Evolutionary conservation across 1,140 invertebrate species (phyloP).

Genomic region (Dendrolimus kikuchii): DNA sequence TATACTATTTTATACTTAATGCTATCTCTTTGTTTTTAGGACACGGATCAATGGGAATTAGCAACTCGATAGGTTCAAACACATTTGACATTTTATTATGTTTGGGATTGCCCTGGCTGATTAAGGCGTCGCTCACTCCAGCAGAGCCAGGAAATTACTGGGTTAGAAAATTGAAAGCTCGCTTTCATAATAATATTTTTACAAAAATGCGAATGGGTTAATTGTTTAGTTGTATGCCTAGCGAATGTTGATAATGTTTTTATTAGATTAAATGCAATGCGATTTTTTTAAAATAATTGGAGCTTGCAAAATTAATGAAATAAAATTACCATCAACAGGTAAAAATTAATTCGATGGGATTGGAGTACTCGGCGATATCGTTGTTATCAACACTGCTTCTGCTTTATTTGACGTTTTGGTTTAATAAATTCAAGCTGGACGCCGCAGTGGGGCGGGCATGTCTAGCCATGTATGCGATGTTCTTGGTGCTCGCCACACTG

Average conservation of each 20-base stretch:
- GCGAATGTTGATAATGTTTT: conserved; percentile 5
- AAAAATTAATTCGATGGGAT: conserved; percentile 83
- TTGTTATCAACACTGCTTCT: conserved; percentile 86
- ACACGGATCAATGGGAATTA: conserved; percentile 91
- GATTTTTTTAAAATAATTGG: conserved; percentile 2
- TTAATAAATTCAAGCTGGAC: conserved; percentile 88
- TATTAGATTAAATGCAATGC: conserved; percentile 3
- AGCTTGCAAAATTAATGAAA: neutral
- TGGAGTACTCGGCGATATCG: conserved; percentile 89
- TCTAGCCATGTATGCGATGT: conserved; percentile 86
- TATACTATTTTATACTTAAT: neutral
- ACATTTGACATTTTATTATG: conserved; percentile 91
- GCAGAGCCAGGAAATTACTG: conserved; percentile 80
- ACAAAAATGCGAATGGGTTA: conserved; percentile 6
- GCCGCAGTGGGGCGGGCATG: conserved; percentile 85
- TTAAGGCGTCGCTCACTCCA: conserved; percentile 86
- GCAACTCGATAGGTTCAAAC: conserved; percentile 92
- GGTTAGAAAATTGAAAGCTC: conserved; percentile 68
- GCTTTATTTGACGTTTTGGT: conserved; percentile 84
- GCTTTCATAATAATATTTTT: conserved; percentile 11
- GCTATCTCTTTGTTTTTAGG: conserved; percentile 68
- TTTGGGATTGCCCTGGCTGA: conserved; percentile 89
- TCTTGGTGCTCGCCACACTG: conserved; percentile 86
- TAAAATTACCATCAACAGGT: conserved; percentile 46
- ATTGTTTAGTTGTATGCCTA: neutral